phyloP scores from a whole-genome alignment of 2,797 vertebrate species.

The Gymnoscopelus microlampas region DNA sequence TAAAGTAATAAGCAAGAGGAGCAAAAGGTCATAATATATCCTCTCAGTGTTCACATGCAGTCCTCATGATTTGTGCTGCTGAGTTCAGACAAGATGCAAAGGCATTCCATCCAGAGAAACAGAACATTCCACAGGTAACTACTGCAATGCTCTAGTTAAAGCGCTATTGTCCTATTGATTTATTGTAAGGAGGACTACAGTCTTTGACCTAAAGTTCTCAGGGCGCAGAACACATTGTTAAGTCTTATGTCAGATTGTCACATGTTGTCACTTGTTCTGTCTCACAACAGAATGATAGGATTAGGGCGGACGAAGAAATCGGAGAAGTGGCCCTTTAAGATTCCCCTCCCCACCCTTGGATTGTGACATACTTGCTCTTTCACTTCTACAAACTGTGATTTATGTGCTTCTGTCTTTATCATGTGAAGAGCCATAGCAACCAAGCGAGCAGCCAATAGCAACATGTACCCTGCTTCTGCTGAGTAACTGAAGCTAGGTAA shows the following conservation, averaged over 20 bases:
- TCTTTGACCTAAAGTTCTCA: too few species aligned
- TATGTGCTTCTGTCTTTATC: neutral
- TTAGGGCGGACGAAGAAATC: too few species aligned
- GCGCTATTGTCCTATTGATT: too few species aligned
- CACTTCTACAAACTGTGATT: slow-evolving; percentile 12
- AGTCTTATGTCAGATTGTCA: too few species aligned
- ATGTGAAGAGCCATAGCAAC: neutral
- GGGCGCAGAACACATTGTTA: too few species aligned
- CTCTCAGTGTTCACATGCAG: slow-evolving; percentile 9
- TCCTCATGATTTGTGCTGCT: neutral
- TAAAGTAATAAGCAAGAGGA: slow-evolving; percentile 8
- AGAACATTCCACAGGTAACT: neutral
- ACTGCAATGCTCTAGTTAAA: neutral
- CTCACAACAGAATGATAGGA: too few species aligned
- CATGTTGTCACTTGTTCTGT: too few species aligned
- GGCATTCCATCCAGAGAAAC: slow-evolving; percentile 3
- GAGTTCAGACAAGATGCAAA: neutral
- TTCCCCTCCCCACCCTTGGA: neutral
- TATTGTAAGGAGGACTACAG: too few species aligned
- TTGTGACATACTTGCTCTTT: neutral
- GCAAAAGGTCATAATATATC: slow-evolving; percentile 13
- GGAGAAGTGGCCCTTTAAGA: too few species aligned
- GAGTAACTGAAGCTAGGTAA: too few species aligned
- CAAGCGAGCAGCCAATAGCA: neutral
- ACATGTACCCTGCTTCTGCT: slow-evolving; percentile 3